A percentile compares a stretch with the other conserved stretches of the same genome.
Conservation (phyloP, 2,888 invertebrate genomes). For the Escarpia spicata region DNA sequence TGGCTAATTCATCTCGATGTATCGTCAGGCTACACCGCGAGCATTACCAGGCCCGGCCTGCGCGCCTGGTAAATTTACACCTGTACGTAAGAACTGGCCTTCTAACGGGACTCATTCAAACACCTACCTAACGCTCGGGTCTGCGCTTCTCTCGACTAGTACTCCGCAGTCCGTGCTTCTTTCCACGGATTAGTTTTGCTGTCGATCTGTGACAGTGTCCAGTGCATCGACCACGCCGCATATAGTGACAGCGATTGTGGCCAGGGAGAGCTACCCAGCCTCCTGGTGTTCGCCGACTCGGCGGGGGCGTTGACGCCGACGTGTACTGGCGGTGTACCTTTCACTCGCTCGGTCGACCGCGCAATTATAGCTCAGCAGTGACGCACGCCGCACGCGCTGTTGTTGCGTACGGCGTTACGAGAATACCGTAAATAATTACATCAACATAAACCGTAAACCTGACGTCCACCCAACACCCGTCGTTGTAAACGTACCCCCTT, state of each 20-base stretch:
- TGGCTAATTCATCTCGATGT: too few relatives aligned
- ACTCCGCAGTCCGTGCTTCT: background rate
- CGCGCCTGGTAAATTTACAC: background rate
- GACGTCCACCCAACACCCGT: background rate
- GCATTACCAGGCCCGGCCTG: background rate
- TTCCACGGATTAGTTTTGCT: background rate
- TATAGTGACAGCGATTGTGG: background rate
- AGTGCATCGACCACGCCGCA: background rate
- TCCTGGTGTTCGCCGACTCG: background rate
- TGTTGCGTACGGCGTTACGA: slow-evolving; percentile 8
- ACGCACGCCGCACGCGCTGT: background rate
- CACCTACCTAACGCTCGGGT: background rate
- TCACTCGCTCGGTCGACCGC: background rate
- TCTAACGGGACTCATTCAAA: background rate
- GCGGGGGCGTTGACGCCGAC: background rate
- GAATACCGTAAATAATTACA: background rate
- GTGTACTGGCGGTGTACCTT: background rate
- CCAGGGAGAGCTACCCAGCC: background rate
- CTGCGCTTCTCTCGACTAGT: background rate
- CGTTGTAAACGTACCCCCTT: background rate
- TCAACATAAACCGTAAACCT: background rate
- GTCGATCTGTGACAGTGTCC: background rate
- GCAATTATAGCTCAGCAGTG: background rate
- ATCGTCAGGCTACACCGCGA: too few relatives aligned
- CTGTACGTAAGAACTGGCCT: background rate